Evolutionary conservation across 92 coral and sea anemone species (phyloP).

Genomic region (Epizoanthus illoricatus): DNA sequence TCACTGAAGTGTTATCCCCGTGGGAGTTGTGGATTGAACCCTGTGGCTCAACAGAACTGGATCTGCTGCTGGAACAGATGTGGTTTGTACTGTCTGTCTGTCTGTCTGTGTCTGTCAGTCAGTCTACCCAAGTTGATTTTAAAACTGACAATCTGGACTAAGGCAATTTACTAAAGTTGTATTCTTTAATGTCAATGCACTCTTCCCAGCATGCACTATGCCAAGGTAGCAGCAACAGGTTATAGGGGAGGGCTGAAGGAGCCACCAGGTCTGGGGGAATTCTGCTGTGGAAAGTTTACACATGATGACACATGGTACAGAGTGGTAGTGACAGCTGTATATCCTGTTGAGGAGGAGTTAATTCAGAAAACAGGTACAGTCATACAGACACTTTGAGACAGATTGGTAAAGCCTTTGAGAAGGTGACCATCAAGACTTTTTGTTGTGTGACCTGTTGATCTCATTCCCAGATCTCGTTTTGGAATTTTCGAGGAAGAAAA

Average conservation of each 20-base stretch:
- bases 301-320: constrained; percentile 97
- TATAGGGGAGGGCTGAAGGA: constrained; percentile 84
- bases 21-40: constrained; percentile 97
- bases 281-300: constrained; percentile 85
- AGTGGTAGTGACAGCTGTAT: constrained; percentile 72
- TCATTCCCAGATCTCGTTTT: too few relatives aligned
- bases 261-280: constrained; percentile 75
- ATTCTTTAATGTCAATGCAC: too few relatives aligned
- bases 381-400: too few relatives aligned
- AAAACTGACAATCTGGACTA: too few relatives aligned
- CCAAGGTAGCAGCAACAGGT: constrained; percentile 83
- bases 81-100: constrained; percentile 60
- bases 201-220: constrained; percentile 77
- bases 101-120: neutral
- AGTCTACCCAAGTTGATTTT: neutral
- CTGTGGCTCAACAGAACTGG: constrained; percentile 64
- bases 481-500: too few relatives aligned
- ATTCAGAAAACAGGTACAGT: neutral
- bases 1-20: constrained; percentile 90
- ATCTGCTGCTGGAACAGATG: constrained; percentile 92
- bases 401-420: neutral
- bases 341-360: constrained; percentile 47
- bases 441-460: too few relatives aligned
- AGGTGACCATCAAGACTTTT: neutral
- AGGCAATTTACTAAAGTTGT: too few relatives aligned